Percentiles rank a stretch among this genome's conserved stretches.
These are phyloP conservation scores for Drosophila aff. DNA, from an alignment of 1,140 invertebrate genomes.

Conservation along the genomic window DNA sequence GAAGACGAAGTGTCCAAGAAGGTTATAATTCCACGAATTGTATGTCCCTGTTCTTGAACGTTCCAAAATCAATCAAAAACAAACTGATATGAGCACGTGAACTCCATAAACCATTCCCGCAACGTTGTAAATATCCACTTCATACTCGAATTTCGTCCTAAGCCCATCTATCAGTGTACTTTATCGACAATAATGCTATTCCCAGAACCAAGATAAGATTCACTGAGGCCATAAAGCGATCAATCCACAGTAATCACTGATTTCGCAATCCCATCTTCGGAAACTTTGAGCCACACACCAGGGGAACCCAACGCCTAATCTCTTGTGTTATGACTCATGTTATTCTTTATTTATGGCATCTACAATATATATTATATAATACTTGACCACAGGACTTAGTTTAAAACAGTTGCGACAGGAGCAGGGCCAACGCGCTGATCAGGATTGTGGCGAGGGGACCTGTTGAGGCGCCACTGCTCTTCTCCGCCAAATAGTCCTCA, in stretches of 20 bases:
- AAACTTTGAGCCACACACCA: slow-evolving; percentile 3
- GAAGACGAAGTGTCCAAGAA: background rate
- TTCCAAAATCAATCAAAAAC: background rate
- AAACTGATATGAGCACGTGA: slow-evolving; percentile 19
- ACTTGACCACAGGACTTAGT: slow-evolving; percentile 18
- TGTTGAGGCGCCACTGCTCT: slow-evolving; percentile 35
- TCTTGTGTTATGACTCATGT: slow-evolving; percentile 15
- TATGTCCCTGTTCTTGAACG: slow-evolving; percentile 1
- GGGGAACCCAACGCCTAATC: background rate
- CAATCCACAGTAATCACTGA: slow-evolving; percentile 7
- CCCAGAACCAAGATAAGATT: slow-evolving; percentile 37
- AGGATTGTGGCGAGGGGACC: slow-evolving; percentile 38
- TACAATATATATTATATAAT: slow-evolving; percentile 4
- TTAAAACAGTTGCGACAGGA: slow-evolving; percentile 38
- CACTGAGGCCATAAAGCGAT: slow-evolving; percentile 36
- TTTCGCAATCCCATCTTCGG: slow-evolving; percentile 12
- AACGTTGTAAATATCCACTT: slow-evolving; percentile 34
- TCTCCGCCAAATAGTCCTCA: slow-evolving; percentile 8
- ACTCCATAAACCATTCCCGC: slow-evolving; percentile 16
- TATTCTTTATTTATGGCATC: slow-evolving; percentile 10
- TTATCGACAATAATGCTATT: slow-evolving; percentile 22
- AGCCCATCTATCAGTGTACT: slow-evolving; percentile 22
- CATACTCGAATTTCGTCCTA: slow-evolving; percentile 22
- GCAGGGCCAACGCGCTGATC: slow-evolving; percentile 29
- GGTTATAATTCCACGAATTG: background rate